phyloP scores from a whole-genome alignment of 2,797 vertebrate species.

The Ibycter americanus region DNA sequence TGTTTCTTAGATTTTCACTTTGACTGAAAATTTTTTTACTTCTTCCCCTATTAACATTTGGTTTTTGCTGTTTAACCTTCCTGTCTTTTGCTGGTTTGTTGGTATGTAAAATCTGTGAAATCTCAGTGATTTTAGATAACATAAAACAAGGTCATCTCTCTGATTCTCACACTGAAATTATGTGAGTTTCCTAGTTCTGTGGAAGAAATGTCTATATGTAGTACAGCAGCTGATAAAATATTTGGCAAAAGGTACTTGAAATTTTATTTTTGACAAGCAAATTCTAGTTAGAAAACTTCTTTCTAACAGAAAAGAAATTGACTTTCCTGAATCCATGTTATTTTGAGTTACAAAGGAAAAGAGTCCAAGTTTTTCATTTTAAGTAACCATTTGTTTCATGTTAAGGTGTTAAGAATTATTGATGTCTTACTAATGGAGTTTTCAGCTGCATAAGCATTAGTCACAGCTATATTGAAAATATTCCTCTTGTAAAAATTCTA shows the following conservation, averaged over 20 bases:
- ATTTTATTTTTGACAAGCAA: not conserved
- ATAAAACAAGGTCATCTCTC: not conserved
- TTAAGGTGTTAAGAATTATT: not conserved
- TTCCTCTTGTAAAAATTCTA: not conserved
- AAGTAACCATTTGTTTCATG: slow-evolving; percentile 12
- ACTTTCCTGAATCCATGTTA: not conserved
- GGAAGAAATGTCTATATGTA: not conserved
- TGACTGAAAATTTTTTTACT: not conserved
- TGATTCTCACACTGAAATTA: not conserved
- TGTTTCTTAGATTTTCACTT: not conserved
- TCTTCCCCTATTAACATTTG: not conserved
- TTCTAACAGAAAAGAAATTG: not conserved
- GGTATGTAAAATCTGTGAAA: not conserved
- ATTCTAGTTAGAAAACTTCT: not conserved
- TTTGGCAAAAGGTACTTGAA: not conserved
- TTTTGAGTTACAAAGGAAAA: not conserved
- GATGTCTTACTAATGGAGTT: not conserved
- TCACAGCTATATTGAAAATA: not conserved
- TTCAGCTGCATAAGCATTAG: not conserved
- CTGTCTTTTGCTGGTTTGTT: not conserved
- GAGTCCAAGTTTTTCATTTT: not conserved
- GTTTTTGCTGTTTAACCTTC: not conserved
- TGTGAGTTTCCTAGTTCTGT: not conserved
- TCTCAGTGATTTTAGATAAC: not conserved
- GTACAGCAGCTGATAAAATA: not conserved